Evolutionary conservation across 2,113 vertebrate species (phyloP).

Genomic region (Engraulis encrasicolus): DNA sequence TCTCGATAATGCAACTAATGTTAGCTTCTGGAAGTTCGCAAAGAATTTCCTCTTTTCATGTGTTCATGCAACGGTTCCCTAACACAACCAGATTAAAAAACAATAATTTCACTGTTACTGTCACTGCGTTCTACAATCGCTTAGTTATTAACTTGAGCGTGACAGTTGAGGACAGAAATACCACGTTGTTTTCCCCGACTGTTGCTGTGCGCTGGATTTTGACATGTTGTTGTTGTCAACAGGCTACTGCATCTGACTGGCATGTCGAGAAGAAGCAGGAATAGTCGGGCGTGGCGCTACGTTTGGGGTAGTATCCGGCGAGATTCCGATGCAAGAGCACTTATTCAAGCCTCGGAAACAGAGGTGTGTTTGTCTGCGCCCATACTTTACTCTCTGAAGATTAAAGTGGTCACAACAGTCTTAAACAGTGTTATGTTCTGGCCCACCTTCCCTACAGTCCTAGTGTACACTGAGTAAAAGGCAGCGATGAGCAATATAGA

Average conservation of each 20-base stretch:
- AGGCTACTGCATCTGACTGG: constrained; percentile 48
- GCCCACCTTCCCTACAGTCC: no score
- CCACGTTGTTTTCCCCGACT: background rate
- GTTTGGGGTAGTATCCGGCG: constrained; percentile 87
- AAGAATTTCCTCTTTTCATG: background rate
- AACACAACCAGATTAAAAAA: background rate
- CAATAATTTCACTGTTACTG: background rate
- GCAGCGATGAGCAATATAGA: no score
- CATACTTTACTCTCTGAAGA: background rate
- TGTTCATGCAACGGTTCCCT: background rate
- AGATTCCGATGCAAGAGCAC: constrained; percentile 78
- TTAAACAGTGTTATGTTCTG: no score
- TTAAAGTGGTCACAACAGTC: no score
- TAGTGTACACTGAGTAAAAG: no score
- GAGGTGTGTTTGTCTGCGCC: constrained; percentile 18
- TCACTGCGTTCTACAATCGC: no score
- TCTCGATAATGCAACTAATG: background rate
- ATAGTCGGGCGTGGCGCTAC: constrained; percentile 89
- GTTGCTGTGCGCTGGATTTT: background rate
- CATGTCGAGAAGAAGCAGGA: constrained; percentile 90
- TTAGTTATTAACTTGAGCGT: no score
- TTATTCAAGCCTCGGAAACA: constrained; percentile 72
- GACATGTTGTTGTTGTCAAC: background rate
- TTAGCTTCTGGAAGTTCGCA: background rate
- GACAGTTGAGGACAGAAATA: background rate